Base-by-base conservation (phyloP, 2,113 vertebrate genomes). In the Lutjanus erythropterus region DNA sequence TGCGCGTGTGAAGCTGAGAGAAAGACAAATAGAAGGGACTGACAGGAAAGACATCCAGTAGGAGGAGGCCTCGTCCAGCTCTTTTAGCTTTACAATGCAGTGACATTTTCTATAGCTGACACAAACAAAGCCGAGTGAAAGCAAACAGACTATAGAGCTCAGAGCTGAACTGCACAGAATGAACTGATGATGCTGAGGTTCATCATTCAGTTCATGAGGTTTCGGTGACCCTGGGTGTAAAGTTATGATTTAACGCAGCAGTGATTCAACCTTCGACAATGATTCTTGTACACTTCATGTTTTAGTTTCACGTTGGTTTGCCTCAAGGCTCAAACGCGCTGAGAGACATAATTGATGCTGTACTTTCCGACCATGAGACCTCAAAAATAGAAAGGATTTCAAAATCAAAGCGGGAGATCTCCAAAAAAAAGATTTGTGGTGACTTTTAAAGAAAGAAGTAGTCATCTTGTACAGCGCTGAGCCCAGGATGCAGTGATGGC, bases 1-100 rank as follows among this genome's bases (percentile, higher is more conserved):
- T 0, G 44, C 2, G 3, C 23, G n/a, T 31, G 19, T 41, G 29
- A n/a, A 37, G 35, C 35, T 1, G 16, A 71, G 16, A 71, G 25
- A 59, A 35, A 21, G 23, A 23, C 37, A 7, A 42, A 33, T 16
- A 9, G 33, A 41, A 16, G 33, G 46, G 44, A 46, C 25, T 68
- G 77, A 80, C 72, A 80, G 72, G 18, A 44, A 25, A 61, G 60
- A 66, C 29, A 15, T 39, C 12, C 66, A 55, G 61, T 3, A 35
- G 68, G 75, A 82, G 69, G 74, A 59, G 82, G 53, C 21, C 37
- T 42, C 27, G 27, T 88, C 66, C 58, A 25, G 49, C 65, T 75
- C 23, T n/a, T 60, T 56, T 27, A 70, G 35, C 27, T 81, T 79
- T 10, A 56, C 41, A 9, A 8, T 58, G 16, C 53, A 25, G 4